A percentile compares a stretch with the other conserved stretches of the same genome.
These are phyloP conservation scores for Seriola dumerili DNA, from an alignment of 2,113 vertebrate genomes.

Conservation along the genomic window DNA sequence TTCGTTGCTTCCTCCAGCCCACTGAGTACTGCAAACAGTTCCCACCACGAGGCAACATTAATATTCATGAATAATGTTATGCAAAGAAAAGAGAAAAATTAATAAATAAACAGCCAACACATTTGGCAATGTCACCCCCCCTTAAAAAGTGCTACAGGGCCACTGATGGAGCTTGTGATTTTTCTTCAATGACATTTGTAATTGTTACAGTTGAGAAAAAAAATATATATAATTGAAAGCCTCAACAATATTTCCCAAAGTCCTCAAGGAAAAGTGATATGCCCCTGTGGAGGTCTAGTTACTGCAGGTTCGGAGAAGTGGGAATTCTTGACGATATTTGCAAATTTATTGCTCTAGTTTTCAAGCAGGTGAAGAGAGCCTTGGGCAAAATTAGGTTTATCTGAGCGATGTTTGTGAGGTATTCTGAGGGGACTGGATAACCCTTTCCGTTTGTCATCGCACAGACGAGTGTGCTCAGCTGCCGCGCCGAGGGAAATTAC, in stretches of 20 bases:
- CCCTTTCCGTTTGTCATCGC: slow-evolving; percentile 80
- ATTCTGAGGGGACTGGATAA: slow-evolving; percentile 80
- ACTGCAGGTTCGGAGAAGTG: slow-evolving; percentile 61
- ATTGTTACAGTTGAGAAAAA: slow-evolving; percentile 63
- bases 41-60: slow-evolving; percentile 61
- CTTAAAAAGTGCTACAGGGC: slow-evolving; percentile 64
- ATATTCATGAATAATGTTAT: slow-evolving; percentile 73
- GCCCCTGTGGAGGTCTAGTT: slow-evolving; percentile 64
- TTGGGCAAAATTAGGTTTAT: slow-evolving; percentile 85
- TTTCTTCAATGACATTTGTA: slow-evolving; percentile 77
- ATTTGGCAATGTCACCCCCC: slow-evolving; percentile 75
- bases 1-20: slow-evolving; percentile 55
- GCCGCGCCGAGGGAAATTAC: slow-evolving; percentile 81
- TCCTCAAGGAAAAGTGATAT: slow-evolving; percentile 62
- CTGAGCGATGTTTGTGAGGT: slow-evolving; percentile 76
- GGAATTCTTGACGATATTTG: slow-evolving; percentile 74
- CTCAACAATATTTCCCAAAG: slow-evolving; percentile 70
- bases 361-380: slow-evolving; percentile 80
- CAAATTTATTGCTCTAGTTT: slow-evolving; percentile 83
- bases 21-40: slow-evolving; percentile 63
- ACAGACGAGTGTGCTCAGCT: slow-evolving; percentile 78
- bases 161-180: slow-evolving; percentile 57
- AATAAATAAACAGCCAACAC: slow-evolving; percentile 69
- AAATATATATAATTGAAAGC: slow-evolving; percentile 62
- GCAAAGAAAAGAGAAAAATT: slow-evolving; percentile 58